Conservation (phyloP, 2,113 vertebrate species). For the Nothoprocta pentlandii region DNA sequence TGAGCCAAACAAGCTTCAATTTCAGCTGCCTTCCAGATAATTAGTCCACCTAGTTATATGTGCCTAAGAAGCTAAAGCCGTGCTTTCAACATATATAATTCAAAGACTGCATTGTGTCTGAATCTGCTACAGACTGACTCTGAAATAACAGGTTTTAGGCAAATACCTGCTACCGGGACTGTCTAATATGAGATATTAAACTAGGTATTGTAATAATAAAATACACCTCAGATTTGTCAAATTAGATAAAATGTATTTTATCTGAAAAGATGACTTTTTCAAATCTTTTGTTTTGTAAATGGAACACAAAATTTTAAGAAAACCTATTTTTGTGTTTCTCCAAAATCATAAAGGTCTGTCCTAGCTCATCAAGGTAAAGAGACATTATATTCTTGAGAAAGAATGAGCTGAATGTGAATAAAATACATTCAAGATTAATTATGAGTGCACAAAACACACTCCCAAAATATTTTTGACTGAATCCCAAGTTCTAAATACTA, state of each 20-base stretch:
- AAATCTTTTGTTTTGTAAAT: background rate
- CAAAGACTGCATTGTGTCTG: background rate
- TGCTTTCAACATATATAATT: background rate
- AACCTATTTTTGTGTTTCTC: background rate
- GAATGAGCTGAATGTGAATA: background rate
- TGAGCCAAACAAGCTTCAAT: background rate
- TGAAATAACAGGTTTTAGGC: background rate
- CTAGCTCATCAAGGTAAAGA: background rate
- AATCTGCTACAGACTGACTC: background rate
- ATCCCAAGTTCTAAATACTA: background rate
- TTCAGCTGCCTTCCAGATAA: background rate
- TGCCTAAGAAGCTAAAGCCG: background rate
- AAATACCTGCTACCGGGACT: background rate
- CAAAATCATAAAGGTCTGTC: background rate
- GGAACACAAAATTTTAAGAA: background rate
- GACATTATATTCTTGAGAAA: background rate
- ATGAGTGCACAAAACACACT: background rate
- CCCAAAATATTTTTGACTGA: constrained; percentile 1
- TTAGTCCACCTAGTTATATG: background rate
- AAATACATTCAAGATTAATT: background rate
- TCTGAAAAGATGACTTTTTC: background rate
- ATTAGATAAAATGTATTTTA: background rate
- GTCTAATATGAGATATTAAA: background rate
- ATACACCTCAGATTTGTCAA: background rate
- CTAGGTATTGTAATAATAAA: background rate